Evolutionary conservation across 2,797 vertebrate species (phyloP), one percentile per base, ranked within the genome.

Genomic region (Catharus ustulatus): DNA sequence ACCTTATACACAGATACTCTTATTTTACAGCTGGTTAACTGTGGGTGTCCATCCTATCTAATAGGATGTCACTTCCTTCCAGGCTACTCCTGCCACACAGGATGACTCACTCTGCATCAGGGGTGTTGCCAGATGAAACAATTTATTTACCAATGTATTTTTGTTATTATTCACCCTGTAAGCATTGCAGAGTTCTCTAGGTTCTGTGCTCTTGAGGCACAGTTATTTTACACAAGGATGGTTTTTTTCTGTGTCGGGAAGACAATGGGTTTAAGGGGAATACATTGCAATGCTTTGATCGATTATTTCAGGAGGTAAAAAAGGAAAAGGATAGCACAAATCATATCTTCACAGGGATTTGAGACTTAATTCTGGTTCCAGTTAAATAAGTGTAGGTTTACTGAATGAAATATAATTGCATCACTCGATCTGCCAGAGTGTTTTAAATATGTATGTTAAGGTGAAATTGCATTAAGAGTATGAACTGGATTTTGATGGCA

Each of bases 381-480:
- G 27, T 52, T 59, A 42, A 42, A 52, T 57, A 23, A 72, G 17
- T 49, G 34, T 32, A 63, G 30, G 15, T 46, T 74, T 63, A 51
- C 22, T 1, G 1, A 67, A 57, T 63, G 45, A 87, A 89, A 71
- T 66, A 17, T 5, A 52, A 86, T 40, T 62, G 46, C n/a, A 73
- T 80, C n/a, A 15, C 36, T 66, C 0, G 0, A 24, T 63, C 38
- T 45, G n/a, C 67, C 26, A 18, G 6, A 17, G 12, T 42, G 22
- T 24, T 83, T 73, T 51, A 84, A 45, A 27, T 43, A 61, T 1
- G 3, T 71, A 29, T 21, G 11, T 58, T 34, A 78, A 67, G 34
- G n/a, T 63, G 22, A 81, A 81, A 71, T 43, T 62, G 34, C 26
- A 24, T 77, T 46, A 69, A 0, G 4, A 71, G 36, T n/a, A 36